Evolutionary conservation across 2,797 vertebrate genomes (phyloP).

Genomic region (Ara ararauna): DNA sequence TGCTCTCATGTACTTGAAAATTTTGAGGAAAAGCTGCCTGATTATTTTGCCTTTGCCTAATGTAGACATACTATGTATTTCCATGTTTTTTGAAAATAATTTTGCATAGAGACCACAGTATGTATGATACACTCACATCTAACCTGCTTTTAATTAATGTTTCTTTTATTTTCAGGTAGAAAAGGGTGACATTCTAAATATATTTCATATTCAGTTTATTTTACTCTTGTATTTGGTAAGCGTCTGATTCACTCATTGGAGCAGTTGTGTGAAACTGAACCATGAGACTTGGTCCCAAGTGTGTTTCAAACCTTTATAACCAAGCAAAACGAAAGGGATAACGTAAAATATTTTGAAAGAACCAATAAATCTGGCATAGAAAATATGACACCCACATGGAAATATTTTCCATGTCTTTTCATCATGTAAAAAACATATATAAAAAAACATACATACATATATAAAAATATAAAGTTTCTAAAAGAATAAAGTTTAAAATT

Average conservation of each 20-base stretch:
- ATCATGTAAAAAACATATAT: background rate
- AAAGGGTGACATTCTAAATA: background rate
- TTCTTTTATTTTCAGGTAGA: background rate
- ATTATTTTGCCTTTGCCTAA: background rate
- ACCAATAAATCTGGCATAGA: background rate
- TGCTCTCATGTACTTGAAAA: background rate
- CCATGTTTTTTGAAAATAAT: background rate
- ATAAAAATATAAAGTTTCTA: background rate
- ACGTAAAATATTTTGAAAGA: background rate
- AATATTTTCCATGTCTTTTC: background rate
- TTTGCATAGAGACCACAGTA: background rate
- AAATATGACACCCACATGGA: background rate
- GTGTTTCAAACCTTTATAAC: background rate
- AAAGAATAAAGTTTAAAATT: background rate
- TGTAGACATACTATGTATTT: background rate
- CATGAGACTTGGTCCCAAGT: background rate
- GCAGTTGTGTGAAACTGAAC: background rate
- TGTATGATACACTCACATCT: background rate
- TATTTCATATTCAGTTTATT: background rate
- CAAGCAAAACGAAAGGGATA: background rate
- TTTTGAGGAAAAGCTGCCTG: background rate
- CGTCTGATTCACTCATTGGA: background rate
- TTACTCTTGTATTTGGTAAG: background rate
- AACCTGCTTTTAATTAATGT: background rate
- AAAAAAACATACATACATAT: background rate